Evolutionary conservation across 2,797 vertebrate genomes (phyloP), one percentile per base, ranked within the genome.

Genomic region (Thalassophryne amazonica): DNA sequence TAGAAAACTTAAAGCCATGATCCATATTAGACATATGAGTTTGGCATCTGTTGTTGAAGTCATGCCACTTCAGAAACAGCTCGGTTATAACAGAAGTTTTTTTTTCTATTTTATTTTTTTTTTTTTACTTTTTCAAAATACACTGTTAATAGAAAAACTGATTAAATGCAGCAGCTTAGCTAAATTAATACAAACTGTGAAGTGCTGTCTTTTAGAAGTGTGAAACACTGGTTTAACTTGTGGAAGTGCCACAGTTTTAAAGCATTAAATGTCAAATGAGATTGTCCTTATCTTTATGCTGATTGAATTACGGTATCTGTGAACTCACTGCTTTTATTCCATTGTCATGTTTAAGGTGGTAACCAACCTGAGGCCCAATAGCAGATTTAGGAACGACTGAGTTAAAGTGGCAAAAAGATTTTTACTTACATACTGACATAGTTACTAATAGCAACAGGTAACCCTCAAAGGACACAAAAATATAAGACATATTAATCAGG

Each of bases 31-130:
- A 25, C 24, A 14, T n/a, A n/a, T n/a, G 7, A 7, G 27, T 42
- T 55, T 74, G 40, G 47, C 53, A 47, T 31, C 19, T 42, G 14
- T 16, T 7, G n/a, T 10, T 62, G 59, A 59, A 61, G 54, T 19
- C 17, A 14, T 25, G 28, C 29, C 42, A 32, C 40, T 14, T 11
- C 25, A 22, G 20, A 35, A 35, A 47, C 27, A 46, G 31, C 24
- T 20, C 31, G 30, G 58, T 59, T 36, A n/a, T 12, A 59, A 35
- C 22, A 50, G 50, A 10, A 24, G 18, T 14, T 53, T 63, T 36
- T 53, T 19, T 23, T 19, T 34, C 28, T 56, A 24, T 7, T 46
- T 20, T 34, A 15, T 2, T 2, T 9, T 36, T 48, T 7, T 4
- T 8, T 3, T 31, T 12, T 54, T 5, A 15, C 27, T 39, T 0